Evolutionary conservation across 2,797 vertebrate genomes (phyloP).

Genomic region (Sebastes iracundus): DNA sequence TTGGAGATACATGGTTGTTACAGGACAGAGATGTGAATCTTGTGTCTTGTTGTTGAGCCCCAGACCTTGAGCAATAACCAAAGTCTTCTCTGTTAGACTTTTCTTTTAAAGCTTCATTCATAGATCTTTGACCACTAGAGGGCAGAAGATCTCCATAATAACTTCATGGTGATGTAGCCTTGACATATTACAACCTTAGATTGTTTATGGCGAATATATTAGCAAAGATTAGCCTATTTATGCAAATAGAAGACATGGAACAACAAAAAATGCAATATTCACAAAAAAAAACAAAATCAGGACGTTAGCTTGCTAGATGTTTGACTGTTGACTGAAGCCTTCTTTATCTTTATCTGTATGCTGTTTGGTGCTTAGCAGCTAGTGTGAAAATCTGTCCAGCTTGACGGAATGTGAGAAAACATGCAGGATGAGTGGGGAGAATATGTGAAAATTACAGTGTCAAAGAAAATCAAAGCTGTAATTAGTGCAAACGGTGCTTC

Average conservation of each 20-base stretch:
- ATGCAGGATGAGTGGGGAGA: neutral
- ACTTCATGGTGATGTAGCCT: neutral
- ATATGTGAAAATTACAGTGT: conserved; percentile 12
- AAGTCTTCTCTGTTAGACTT: neutral
- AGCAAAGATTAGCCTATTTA: neutral
- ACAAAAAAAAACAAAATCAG: too few relatives aligned
- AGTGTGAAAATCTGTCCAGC: neutral
- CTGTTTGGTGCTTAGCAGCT: too few relatives aligned
- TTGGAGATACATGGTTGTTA: neutral
- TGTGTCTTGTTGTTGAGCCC: neutral
- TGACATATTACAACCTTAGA: neutral
- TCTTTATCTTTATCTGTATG: neutral
- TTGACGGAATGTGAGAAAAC: neutral
- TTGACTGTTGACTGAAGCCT: neutral
- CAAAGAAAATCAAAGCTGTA: conserved; percentile 13
- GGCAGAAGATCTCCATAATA: neutral
- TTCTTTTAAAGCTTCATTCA: neutral
- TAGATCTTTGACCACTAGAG: neutral
- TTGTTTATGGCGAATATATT: too few relatives aligned
- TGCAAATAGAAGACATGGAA: neutral
- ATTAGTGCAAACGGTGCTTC: neutral
- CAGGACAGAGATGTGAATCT: neutral
- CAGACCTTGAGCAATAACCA: neutral
- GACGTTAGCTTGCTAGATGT: neutral
- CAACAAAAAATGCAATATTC: neutral